These are phyloP conservation scores for Solea senegalensis DNA, from an alignment of 2,113 vertebrate genomes.

Conservation along the genomic window DNA sequence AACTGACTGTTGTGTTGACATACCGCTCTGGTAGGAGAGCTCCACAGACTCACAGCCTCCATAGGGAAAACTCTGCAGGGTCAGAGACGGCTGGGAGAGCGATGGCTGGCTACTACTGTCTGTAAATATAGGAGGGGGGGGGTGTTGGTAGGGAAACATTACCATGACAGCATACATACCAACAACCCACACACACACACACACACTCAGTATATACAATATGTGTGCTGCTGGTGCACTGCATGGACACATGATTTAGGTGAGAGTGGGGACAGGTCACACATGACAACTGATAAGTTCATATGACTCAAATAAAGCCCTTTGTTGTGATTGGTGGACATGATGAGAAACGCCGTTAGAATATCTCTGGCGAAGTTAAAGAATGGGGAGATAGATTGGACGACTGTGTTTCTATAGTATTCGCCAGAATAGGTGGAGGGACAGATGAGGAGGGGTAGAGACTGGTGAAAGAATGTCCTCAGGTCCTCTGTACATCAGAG, in stretches of 20 bases:
- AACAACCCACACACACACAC: neutral
- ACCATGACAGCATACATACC: conserved; percentile 12
- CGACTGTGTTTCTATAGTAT: conserved; percentile 4
- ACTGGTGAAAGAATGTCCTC: neutral
- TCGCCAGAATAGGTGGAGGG: conserved; percentile 25
- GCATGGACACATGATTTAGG: neutral
- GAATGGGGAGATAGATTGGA: conserved; percentile 17
- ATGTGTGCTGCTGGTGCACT: no score
- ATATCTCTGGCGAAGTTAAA: conserved; percentile 28
- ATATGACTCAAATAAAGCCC: neutral
- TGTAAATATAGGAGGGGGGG: conserved; percentile 54
- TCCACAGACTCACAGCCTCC: conserved; percentile 94
- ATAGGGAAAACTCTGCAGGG: conserved; percentile 95
- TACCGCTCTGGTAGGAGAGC: conserved; percentile 89
- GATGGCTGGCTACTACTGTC: conserved; percentile 92
- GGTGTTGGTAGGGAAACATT: conserved; percentile 1
- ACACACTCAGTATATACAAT: neutral
- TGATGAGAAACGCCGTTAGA: conserved; percentile 17
- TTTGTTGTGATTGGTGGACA: conserved; percentile 23
- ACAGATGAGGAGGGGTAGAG: conserved; percentile 6
- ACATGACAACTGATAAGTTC: conserved; percentile 5
- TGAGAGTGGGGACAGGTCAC: neutral
- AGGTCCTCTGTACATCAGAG: no score
- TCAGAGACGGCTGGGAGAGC: conserved; percentile 90
- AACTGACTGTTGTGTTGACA: neutral